Evolutionary conservation across 2,113 vertebrate species (phyloP), one percentile per base, ranked within the genome.

Genomic region (Leucopternis melanops): DNA sequence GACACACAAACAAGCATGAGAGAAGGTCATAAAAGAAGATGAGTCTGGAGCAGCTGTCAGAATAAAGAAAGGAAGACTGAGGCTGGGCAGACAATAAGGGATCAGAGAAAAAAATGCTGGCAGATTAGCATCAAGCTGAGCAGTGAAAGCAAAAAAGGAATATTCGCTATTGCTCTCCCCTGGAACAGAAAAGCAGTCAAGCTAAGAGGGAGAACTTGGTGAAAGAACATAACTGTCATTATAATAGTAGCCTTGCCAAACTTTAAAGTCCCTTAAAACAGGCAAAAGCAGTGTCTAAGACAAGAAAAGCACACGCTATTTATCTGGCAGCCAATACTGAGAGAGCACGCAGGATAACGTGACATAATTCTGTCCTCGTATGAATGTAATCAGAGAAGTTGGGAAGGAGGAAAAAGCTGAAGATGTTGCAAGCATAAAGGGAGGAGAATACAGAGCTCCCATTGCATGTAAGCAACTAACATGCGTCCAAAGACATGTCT

Each of bases 171-270:
- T 87, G 78, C 81, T 84, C 40, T 91, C 36, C 19, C 67, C 29
- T 74, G 38, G 70, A 94, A 90, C 23, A 87, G 58, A 96, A 96
- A 92, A 93, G 73, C 54, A 85, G 74, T 59, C 84, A 91, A 79
- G 61, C 57, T 79, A 81, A 72, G 66, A 91, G 44, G 42, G 81
- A 86, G 59, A 92, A 95, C 31, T 44, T 85, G 50, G 57, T 87
- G 73, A 92, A 84, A 92, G 87, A 89, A 72, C 11, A 1, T 55
- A 84, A 90, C 32, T 85, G 34, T 16, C 70, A 88, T 80, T 86
- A 13, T 16, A 91, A n/a, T 29, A 52, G 36, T n/a, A 81, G 61
- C 40, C 19, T 67, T 91, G 73, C 40, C 73, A 90, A 78, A 80
- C 13, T 40, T 42, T n/a, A 10, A 83, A 90, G 42, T 59, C 47